Evolutionary conservation across 2,113 vertebrate species (phyloP).

Genomic region (Semnornis frantzii): DNA sequence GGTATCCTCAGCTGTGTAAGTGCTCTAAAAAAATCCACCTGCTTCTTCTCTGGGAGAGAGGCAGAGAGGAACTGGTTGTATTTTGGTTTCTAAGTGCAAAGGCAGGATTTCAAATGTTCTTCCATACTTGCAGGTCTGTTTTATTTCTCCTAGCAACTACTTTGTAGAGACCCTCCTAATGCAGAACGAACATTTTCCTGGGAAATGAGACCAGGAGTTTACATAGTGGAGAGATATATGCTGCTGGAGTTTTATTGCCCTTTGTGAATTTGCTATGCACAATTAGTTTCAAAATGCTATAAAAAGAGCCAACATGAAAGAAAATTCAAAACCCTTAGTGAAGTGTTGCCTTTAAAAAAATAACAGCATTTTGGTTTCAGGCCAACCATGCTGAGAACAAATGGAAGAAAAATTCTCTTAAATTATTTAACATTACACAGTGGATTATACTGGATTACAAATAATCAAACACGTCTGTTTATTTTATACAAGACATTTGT

Average conservation of each 20-base stretch:
- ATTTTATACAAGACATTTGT: background rate
- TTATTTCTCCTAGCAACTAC: background rate
- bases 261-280: slow-evolving; percentile 38
- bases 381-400: slow-evolving; percentile 33
- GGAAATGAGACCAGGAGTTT: background rate
- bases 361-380: slow-evolving; percentile 47
- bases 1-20: background rate
- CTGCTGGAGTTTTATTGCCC: background rate
- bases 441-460: slow-evolving; percentile 51
- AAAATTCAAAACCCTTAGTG: slow-evolving; percentile 28
- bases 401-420: slow-evolving; percentile 45
- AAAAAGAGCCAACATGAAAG: slow-evolving; percentile 67
- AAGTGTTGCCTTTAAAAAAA: slow-evolving; percentile 52
- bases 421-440: slow-evolving; percentile 47
- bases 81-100: background rate
- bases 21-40: background rate
- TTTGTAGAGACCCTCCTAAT: background rate
- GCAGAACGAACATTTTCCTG: background rate
- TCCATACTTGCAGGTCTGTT: background rate
- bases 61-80: background rate
- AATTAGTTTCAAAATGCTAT: slow-evolving; percentile 60
- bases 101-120: background rate
- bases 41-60: background rate
- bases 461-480: slow-evolving; percentile 42
- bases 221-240: background rate